A percentile compares a stretch with the other conserved stretches of the same genome.
phyloP scores from a whole-genome alignment of 2,113 vertebrate genomes.

The Myiozetetes cayanensis region DNA sequence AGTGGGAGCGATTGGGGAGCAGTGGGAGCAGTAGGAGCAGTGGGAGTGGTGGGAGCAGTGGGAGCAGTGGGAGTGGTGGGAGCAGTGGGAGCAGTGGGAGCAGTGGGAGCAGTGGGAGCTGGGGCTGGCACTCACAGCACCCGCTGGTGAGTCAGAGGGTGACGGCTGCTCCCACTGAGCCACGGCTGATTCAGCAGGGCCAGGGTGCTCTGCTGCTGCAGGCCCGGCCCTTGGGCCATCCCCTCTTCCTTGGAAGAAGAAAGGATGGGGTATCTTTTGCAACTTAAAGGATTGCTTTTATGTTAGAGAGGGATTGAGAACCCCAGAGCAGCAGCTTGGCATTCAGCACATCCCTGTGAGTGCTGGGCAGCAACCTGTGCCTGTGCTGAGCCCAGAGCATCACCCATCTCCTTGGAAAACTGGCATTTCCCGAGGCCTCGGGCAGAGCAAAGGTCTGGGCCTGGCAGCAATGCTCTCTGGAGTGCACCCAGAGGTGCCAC shows the following conservation, averaged over 20 bases:
- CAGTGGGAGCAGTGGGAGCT: background rate
- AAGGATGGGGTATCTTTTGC: background rate
- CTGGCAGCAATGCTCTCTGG: background rate
- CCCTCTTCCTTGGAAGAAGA: background rate
- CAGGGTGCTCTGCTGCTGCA: background rate
- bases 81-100: too few relatives aligned
- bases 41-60: background rate
- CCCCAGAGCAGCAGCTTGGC: background rate
- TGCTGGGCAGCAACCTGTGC: rapidly evolving
- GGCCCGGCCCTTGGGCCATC: background rate
- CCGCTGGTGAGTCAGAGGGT: slow-evolving; percentile 1
- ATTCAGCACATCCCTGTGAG: rapidly evolving
- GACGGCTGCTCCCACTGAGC: background rate
- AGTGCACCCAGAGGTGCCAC: background rate
- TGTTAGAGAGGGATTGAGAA: background rate
- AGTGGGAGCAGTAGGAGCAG: background rate
- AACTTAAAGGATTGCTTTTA: background rate
- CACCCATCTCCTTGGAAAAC: rapidly evolving
- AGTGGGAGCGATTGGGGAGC: background rate
- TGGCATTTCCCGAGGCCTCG: rapidly evolving
- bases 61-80: background rate
- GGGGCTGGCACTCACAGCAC: background rate
- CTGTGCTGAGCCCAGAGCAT: rapidly evolving
- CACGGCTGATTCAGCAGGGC: slow-evolving; percentile 30
- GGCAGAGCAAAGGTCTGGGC: background rate